Percentiles rank a stretch among this genome's conserved stretches.
Conservation (phyloP, 2,797 vertebrate genomes). For the Triplophysa yarkandensis region DNA sequence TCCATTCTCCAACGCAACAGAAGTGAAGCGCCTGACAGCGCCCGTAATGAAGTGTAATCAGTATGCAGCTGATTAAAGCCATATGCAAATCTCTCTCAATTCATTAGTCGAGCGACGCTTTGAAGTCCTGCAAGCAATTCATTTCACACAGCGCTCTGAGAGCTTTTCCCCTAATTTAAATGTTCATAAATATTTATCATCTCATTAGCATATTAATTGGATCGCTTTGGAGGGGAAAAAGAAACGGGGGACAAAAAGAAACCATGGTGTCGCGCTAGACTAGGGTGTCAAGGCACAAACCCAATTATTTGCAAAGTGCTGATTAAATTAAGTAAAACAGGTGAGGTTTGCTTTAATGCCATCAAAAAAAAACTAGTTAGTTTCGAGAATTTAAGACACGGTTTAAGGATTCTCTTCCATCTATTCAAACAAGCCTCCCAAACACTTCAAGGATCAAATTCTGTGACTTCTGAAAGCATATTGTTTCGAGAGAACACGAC, state of each 20-base stretch:
- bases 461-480: slow-evolving; percentile 55
- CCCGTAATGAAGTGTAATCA: slow-evolving; percentile 99
- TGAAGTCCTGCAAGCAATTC: slow-evolving; percentile 99
- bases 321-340: slow-evolving; percentile 84
- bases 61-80: slow-evolving; percentile 99
- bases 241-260: slow-evolving; percentile 60
- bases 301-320: slow-evolving; percentile 83
- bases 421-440: slow-evolving; percentile 73
- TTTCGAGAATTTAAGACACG: not conserved
- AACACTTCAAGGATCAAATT: slow-evolving; percentile 71
- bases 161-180: slow-evolving; percentile 99
- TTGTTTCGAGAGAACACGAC: slow-evolving; percentile 43
- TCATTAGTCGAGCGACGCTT: slow-evolving; percentile 99
- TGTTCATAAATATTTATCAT: slow-evolving; percentile 99
- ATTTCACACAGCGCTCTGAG: slow-evolving; percentile 96
- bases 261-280: slow-evolving; percentile 59
- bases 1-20: slow-evolving; percentile 92
- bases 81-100: slow-evolving; percentile 97
- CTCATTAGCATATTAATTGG: slow-evolving; percentile 99
- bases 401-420: slow-evolving; percentile 59
- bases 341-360: slow-evolving; percentile 70
- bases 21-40: slow-evolving; percentile 98
- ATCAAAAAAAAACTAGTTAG: slow-evolving; percentile 22
- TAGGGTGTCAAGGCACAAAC: slow-evolving; percentile 55
- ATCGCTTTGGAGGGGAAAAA: slow-evolving; percentile 81